These are phyloP conservation scores for Halcyon malimbica DNA, from an alignment of 2,113 vertebrate species.

Conservation along the genomic window DNA sequence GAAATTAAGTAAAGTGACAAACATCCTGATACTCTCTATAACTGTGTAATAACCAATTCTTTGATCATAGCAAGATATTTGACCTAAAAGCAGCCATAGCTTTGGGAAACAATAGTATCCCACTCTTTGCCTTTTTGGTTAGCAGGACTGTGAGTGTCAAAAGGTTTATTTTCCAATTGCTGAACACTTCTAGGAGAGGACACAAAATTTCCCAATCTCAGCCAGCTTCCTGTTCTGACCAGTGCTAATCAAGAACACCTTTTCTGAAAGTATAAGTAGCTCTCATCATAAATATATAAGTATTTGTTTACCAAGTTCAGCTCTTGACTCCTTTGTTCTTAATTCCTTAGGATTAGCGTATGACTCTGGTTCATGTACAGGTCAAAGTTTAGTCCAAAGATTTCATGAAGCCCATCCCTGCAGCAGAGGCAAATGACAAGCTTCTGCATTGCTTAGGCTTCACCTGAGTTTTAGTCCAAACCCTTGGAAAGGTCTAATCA, in stretches of 20 bases:
- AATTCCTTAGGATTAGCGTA: not conserved
- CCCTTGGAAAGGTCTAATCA: not conserved
- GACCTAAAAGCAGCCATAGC: not conserved
- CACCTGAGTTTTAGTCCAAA: not conserved
- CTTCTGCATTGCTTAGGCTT: not conserved
- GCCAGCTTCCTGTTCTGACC: not conserved
- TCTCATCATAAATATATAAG: accelerated
- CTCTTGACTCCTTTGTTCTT: not conserved
- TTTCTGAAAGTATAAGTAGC: not conserved
- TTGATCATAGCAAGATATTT: not conserved
- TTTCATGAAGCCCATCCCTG: not conserved
- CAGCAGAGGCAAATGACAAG: not conserved
- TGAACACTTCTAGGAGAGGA: not conserved
- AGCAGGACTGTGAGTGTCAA: not conserved
- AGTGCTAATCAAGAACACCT: not conserved
- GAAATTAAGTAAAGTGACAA: not conserved
- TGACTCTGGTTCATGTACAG: not conserved
- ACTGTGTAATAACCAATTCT: not conserved
- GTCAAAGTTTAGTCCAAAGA: not conserved
- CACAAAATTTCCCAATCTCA: not conserved
- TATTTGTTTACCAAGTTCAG: not conserved
- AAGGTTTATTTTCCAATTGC: not conserved
- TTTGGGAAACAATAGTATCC: not conserved
- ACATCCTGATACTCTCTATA: not conserved
- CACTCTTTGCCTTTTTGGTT: not conserved